phyloP scores from a whole-genome alignment of 23 tunicate genomes.

The Trididemnum clinides region DNA sequence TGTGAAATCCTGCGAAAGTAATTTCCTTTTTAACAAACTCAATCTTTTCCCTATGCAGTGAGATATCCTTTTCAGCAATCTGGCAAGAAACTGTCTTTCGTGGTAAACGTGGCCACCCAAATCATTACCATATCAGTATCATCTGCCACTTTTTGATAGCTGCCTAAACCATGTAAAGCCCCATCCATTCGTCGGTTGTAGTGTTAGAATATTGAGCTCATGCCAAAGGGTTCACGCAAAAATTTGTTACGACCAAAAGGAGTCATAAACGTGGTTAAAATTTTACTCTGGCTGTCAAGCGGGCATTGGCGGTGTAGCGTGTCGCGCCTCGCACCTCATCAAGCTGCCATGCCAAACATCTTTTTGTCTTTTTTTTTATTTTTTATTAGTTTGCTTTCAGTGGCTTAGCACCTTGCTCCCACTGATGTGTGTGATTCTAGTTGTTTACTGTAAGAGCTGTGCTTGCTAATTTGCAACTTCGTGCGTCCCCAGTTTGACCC shows the following conservation, averaged over 20 bases:
- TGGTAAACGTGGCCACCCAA: not conserved
- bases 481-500: no score
- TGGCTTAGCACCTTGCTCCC: no score
- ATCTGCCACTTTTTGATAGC: not conserved
- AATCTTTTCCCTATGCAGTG: not conserved
- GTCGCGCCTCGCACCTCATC: no score
- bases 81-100: not conserved
- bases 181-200: not conserved
- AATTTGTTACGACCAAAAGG: not conserved
- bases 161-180: not conserved
- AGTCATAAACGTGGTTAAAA: not conserved
- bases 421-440: no score
- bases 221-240: not conserved
- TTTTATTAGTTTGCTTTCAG: no score
- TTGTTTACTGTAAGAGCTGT: no score
- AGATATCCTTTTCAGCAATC: conserved; percentile 6
- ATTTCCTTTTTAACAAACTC: not conserved
- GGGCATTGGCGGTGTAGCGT: conserved; percentile 30
- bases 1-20: not conserved
- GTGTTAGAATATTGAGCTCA: not conserved
- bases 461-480: no score
- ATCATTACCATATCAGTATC: not conserved
- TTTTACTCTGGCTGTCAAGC: not conserved
- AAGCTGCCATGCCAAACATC: no score
- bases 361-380: no score